Percentiles rank a stretch among this genome's conserved stretches.
phyloP scores from a whole-genome alignment of 2,113 vertebrate species.

The Platysteira castanea region DNA sequence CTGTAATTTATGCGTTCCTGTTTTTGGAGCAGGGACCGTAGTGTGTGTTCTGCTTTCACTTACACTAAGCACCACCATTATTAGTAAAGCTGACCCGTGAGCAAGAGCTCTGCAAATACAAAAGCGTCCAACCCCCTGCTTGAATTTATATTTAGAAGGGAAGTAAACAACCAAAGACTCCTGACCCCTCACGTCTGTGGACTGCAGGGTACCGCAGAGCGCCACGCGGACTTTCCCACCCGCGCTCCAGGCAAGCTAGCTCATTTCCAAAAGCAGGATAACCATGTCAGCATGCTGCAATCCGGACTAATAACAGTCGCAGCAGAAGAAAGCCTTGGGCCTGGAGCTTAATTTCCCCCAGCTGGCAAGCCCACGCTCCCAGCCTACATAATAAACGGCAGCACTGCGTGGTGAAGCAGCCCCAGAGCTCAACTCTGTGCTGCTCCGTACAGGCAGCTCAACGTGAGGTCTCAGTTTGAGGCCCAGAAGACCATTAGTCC shows the following conservation, averaged over 20 bases:
- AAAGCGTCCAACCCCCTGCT: neutral
- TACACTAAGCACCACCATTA: neutral
- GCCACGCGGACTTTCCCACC: neutral
- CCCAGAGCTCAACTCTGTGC: neutral
- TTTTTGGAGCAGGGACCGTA: neutral
- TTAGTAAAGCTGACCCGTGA: neutral
- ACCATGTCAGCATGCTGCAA: conserved; percentile 9
- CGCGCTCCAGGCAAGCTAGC: neutral
- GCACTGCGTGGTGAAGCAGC: neutral
- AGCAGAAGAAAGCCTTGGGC: conserved; percentile 27
- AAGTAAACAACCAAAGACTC: conserved; percentile 16
- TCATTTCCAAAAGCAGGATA: conserved; percentile 30
- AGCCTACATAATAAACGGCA: neutral
- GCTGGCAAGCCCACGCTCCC: neutral
- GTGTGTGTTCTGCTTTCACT: neutral
- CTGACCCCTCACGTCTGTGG: neutral
- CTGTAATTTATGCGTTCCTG: neutral
- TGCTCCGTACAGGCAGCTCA: neutral
- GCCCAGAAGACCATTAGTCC: neutral
- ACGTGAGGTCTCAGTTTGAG: rapidly evolving
- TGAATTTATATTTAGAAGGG: conserved; percentile 37
- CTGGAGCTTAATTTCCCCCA: conserved; percentile 41
- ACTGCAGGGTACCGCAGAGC: neutral
- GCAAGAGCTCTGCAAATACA: neutral
- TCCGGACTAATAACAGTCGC: neutral